phyloP scores from a whole-genome alignment of 2,113 vertebrate genomes.

The Callospermophilus lateralis region DNA sequence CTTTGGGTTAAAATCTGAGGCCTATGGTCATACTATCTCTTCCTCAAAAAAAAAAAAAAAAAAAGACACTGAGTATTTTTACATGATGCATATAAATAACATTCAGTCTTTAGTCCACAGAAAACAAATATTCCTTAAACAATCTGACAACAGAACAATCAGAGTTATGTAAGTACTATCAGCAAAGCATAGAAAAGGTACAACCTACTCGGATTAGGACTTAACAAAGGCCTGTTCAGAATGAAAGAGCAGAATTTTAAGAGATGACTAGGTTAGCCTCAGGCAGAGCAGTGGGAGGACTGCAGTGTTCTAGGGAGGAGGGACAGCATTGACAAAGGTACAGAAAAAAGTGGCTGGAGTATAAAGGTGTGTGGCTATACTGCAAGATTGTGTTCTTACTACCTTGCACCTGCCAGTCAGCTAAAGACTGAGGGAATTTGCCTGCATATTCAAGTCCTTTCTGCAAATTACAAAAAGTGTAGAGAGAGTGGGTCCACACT shows the following conservation, averaged over 20 bases:
- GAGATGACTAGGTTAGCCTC: neutral
- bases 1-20: neutral
- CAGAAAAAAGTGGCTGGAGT: neutral
- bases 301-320: neutral
- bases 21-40: neutral
- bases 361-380: rapidly evolving
- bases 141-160: neutral
- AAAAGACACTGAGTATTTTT: neutral
- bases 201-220: neutral
- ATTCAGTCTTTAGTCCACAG: neutral
- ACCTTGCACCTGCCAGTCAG: neutral
- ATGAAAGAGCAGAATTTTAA: neutral
- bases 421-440: neutral
- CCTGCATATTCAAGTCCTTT: neutral
- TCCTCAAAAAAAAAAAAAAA: neutral
- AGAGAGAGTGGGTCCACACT: neutral
- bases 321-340: neutral
- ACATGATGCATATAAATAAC: neutral
- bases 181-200: neutral
- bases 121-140: neutral
- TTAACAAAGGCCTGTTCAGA: neutral
- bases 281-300: rapidly evolving
- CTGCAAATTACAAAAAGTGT: neutral
- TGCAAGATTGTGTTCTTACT: rapidly evolving
- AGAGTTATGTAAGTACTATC: neutral